Conservation (phyloP, 2,888 invertebrate genomes). For the Drosophila histrio region DNA sequence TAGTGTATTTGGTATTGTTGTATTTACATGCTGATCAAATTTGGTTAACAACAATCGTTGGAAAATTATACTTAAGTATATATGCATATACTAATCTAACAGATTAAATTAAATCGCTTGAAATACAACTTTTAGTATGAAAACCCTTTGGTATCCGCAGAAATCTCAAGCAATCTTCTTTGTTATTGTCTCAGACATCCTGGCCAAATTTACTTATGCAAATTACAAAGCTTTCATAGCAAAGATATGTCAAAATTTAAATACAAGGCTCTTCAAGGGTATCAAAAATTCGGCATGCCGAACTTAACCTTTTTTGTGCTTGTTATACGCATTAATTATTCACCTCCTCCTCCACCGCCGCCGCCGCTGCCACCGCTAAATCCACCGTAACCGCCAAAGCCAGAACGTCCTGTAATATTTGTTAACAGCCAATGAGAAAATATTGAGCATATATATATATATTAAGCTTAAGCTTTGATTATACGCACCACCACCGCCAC, state of each 20-base stretch:
- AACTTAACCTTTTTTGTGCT: neutral
- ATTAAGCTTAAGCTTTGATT: neutral
- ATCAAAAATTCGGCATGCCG: neutral
- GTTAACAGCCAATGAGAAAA: neutral
- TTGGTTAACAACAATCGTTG: too few species aligned
- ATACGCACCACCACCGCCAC: constrained; percentile 17
- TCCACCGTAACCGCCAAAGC: constrained; percentile 18
- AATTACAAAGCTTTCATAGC: neutral
- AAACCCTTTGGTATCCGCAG: too few species aligned
- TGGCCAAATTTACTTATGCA: too few species aligned
- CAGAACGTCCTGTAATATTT: constrained; percentile 27
- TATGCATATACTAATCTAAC: too few species aligned
- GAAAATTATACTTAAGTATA: too few species aligned
- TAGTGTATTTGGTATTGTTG: too few species aligned
- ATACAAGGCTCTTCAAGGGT: too few species aligned
- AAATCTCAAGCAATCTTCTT: too few species aligned
- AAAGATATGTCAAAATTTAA: neutral
- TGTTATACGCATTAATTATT: neutral
- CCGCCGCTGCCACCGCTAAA: neutral
- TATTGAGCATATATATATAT: neutral
- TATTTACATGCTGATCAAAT: too few species aligned
- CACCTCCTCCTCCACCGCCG: constrained; percentile 6
- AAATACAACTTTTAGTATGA: too few species aligned
- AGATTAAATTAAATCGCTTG: too few species aligned
- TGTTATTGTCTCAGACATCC: too few species aligned